phyloP scores from a whole-genome alignment of 2,797 vertebrate species.

The Paramormyrops hopkinsi region DNA sequence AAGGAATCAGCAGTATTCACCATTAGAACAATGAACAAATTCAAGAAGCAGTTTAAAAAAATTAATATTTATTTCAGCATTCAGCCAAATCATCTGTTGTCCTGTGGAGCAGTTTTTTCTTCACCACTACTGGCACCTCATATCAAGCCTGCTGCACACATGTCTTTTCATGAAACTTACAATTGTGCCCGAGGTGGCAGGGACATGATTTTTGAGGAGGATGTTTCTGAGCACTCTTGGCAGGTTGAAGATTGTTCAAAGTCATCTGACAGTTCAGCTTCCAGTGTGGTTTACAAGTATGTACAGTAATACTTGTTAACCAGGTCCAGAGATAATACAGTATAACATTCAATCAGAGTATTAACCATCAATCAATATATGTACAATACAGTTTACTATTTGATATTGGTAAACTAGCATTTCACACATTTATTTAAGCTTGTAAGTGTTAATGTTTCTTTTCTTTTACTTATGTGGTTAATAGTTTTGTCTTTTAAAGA shows the following conservation, averaged over 20 bases:
- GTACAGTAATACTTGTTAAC: neutral
- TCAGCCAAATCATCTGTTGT: neutral
- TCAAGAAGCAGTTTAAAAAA: neutral
- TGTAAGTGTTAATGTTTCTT: neutral
- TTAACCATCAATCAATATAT: neutral
- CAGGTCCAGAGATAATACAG: neutral
- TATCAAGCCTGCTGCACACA: neutral
- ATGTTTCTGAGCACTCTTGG: neutral
- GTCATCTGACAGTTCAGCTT: neutral
- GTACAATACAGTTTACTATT: neutral
- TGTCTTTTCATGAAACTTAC: neutral
- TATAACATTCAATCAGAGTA: neutral
- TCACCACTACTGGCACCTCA: neutral
- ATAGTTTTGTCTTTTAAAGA: neutral
- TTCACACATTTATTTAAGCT: neutral
- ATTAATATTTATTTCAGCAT: neutral
- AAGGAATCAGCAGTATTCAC: neutral
- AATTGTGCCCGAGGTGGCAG: neutral
- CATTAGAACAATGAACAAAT: neutral
- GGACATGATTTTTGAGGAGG: neutral
- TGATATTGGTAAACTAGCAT: neutral
- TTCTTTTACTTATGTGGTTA: neutral
- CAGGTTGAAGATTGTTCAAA: neutral
- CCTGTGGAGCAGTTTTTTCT: neutral
- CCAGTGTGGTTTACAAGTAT: neutral